Evolutionary conservation across 2,113 vertebrate species (phyloP), one percentile per base, ranked within the genome.

Genomic region (Podarcis cretensis): DNA sequence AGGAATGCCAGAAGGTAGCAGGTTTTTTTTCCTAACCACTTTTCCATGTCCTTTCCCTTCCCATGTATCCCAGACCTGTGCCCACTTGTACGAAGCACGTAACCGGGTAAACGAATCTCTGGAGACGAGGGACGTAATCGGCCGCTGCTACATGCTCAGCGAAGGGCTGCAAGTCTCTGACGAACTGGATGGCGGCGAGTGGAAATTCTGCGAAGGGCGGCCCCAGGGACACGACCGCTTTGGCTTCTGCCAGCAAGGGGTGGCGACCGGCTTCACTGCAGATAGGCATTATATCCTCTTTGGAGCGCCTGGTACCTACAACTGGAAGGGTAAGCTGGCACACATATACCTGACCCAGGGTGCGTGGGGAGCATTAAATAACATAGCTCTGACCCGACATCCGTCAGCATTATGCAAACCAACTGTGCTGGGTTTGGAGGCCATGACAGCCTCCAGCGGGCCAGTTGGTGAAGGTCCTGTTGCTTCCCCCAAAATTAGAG

Each of bases 131-230:
- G 98, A 98, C 2, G 97, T 98, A 54, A 98, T 99, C 1, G 99
- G 99, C 0, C 98, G 98, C 78, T 99, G 99, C 96, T 99, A 98
- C 59, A 96, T 99, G 91, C 96, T 99, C 73, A 99, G 98, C 87
- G 98, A 99, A 85, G 98, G 99, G 93, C 96, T 99, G 95, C 96
- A 96, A 0, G 96, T 96, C 92, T 95, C 91, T 0, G 98, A 99
- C 0, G 98, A 99, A 91, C 89, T 98, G 92, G 98, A 99, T 5
- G 98, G 99, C 0, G 98, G 98, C 3, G 98, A 99, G 84, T 99
- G 98, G 98, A 99, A 98, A 78, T 99, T 99, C 96, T 99, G 99
- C 4, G 97, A 99, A 95, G 98, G 98, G 9, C 97, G 99, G 0
- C 94, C 98, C 0, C 98, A 98, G 95, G 98, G 98, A 81, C 99